Base-by-base conservation (phyloP, 2,113 vertebrate genomes). In the Phrynosoma platyrhinos region DNA sequence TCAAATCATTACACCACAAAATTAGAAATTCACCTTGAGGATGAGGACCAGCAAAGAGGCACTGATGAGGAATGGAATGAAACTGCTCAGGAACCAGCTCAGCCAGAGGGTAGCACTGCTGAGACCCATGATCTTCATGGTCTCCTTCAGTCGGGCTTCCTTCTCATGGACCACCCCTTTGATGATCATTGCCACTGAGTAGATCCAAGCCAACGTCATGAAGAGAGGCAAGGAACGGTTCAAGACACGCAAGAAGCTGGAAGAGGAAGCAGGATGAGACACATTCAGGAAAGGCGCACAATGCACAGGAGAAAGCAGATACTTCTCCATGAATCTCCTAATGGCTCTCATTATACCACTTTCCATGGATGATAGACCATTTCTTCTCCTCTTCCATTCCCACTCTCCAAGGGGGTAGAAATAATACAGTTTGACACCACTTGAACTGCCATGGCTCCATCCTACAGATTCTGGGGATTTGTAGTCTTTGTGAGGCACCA, bases 121-220 rank as follows among this genome's bases (percentile, higher is more conserved):
- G 81, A 99, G 96, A 27, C 98, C 98, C 98, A 98, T 98, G 30
- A 98, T 97, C 88, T 97, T 97, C 98, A 99, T 98, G 71, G 98
- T 98, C 93, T 98, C 98, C 71, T 98, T 98, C 86, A 98, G 97
- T 6, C 98, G 96, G 0, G 96, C 98, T 92, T 99, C 98, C 94
- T 99, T 99, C 95, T 99, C 98, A 0, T 97, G 98, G 85, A 99
- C 98, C 91, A 99, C 95, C 0, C 97, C 97, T 93, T 98, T 99
- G 92, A 98, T 97, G 55, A 98, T 98, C 97, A 98, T 98, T 14
- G 98, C 98, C 94, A 99, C 98, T 0, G 98, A 98, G 93, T 98
- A 98, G 95, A 98, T 98, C 98, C 98, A 99, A 2, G 98, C 97
- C 93, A 98, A 95, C 0, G 97, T 98, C 97, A 99, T 97, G 94